These are phyloP conservation scores for Heliothis subflexa DNA, from an alignment of 1,140 invertebrate species.

Conservation along the genomic window DNA sequence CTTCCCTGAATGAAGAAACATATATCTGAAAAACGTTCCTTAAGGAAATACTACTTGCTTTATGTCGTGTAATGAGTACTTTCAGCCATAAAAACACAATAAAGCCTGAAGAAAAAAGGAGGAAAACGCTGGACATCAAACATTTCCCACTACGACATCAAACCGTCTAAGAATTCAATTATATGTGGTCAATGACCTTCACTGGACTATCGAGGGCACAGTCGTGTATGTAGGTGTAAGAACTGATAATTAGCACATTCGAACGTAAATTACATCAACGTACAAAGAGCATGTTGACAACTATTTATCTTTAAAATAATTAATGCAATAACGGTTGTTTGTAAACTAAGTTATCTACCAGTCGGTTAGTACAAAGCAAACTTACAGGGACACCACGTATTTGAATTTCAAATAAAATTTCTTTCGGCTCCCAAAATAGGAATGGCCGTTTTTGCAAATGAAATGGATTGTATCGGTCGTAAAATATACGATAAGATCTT, in stretches of 20 bases:
- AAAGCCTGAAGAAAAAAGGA: neutral
- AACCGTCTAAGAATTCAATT: conserved; percentile 21
- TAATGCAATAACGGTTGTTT: conserved; percentile 10
- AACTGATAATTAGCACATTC: conserved; percentile 36
- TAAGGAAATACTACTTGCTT: neutral
- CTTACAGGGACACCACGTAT: conserved; percentile 22
- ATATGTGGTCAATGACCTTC: conserved; percentile 39
- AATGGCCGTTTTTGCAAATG: neutral
- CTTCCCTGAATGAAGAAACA: no score
- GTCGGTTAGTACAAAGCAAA: conserved; percentile 27
- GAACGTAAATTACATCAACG: conserved; percentile 40
- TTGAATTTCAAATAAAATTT: conserved; percentile 32
- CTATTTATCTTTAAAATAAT: conserved; percentile 37
- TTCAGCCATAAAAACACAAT: conserved; percentile 21
- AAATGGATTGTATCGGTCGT: neutral
- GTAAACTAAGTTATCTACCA: conserved; percentile 15
- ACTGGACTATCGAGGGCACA: conserved; percentile 5
- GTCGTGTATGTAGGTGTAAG: conserved; percentile 11
- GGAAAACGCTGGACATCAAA: conserved; percentile 21
- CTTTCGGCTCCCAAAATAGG: neutral
- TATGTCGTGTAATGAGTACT: neutral
- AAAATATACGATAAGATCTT: neutral
- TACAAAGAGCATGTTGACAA: conserved; percentile 48
- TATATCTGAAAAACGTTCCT: no score
- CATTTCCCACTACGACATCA: conserved; percentile 32